These are phyloP conservation scores for Caenorhabditis inopinata DNA, from an alignment of 1,140 invertebrate genomes.

Conservation along the genomic window DNA sequence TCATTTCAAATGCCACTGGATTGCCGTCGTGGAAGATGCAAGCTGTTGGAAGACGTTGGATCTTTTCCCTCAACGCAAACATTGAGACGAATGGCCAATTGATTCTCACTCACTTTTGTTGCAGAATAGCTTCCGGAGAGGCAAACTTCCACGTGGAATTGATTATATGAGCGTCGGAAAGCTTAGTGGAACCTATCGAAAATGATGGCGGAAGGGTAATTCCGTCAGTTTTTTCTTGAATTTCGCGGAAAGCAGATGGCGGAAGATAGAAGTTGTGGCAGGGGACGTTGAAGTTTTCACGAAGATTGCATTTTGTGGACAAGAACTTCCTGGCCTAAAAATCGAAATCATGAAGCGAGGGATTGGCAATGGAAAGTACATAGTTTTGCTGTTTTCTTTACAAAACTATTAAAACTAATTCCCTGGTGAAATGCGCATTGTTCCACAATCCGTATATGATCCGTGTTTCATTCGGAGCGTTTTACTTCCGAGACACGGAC, in stretches of 20 bases:
- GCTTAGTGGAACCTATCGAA: not conserved
- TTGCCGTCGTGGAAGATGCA: not conserved
- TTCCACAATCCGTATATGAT: too few species aligned
- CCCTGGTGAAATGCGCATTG: too few species aligned
- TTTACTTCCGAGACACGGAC: too few species aligned
- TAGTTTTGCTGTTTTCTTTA: too few species aligned
- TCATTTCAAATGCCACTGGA: slow-evolving; percentile 10
- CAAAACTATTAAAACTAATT: too few species aligned
- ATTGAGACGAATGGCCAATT: not conserved
- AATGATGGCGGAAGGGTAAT: not conserved
- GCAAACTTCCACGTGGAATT: slow-evolving; percentile 16
- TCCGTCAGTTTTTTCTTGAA: not conserved
- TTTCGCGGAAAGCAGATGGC: not conserved
- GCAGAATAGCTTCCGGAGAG: not conserved
- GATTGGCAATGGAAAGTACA: too few species aligned
- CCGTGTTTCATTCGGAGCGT: too few species aligned
- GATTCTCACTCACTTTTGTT: not conserved
- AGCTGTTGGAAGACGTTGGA: not conserved
- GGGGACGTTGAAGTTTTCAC: not conserved
- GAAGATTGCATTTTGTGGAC: not conserved
- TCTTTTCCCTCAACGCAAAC: not conserved
- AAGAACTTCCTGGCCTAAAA: not conserved
- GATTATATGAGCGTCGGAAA: not conserved
- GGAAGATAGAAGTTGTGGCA: slow-evolving; percentile 1
- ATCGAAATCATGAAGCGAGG: not conserved